Percentiles rank a stretch among this genome's conserved stretches.
Evolutionary conservation across 2,888 invertebrate species (phyloP).

Genomic region (Phorcus lineatus): DNA sequence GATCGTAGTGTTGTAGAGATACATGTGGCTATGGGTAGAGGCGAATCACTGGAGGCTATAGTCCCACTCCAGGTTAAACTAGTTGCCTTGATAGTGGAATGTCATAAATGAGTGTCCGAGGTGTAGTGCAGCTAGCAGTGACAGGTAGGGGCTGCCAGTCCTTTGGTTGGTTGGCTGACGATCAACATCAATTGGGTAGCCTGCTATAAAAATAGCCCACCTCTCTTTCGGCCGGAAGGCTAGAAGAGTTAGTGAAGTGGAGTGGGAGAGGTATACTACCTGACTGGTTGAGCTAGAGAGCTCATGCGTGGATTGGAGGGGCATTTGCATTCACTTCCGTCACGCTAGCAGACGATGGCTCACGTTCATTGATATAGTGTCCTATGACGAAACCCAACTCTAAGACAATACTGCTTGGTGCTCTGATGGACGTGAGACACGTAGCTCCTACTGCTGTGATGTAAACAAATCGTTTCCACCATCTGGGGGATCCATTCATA

Average conservation of each 20-base stretch:
- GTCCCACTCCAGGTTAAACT: too few relatives aligned
- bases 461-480: background rate
- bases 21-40: too few relatives aligned
- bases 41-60: too few relatives aligned
- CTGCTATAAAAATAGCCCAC: conserved; percentile 12
- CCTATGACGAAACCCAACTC: background rate
- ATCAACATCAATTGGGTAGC: conserved; percentile 1
- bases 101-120: background rate
- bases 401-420: background rate
- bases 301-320: background rate
- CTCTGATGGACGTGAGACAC: background rate
- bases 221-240: background rate
- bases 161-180: conserved; percentile 13
- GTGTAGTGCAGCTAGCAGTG: background rate
- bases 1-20: too few relatives aligned
- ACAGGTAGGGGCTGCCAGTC: background rate
- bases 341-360: conserved; percentile 21
- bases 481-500: background rate
- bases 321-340: conserved; percentile 1
- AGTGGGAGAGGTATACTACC: background rate
- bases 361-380: background rate
- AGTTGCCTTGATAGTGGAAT: conserved; percentile 1
- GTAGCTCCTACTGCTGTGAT: background rate
- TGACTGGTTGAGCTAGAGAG: background rate
- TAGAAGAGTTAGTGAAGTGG: conserved; percentile 9